Base-by-base conservation (phyloP, 1,140 invertebrate genomes). In the Aricia agestis region DNA sequence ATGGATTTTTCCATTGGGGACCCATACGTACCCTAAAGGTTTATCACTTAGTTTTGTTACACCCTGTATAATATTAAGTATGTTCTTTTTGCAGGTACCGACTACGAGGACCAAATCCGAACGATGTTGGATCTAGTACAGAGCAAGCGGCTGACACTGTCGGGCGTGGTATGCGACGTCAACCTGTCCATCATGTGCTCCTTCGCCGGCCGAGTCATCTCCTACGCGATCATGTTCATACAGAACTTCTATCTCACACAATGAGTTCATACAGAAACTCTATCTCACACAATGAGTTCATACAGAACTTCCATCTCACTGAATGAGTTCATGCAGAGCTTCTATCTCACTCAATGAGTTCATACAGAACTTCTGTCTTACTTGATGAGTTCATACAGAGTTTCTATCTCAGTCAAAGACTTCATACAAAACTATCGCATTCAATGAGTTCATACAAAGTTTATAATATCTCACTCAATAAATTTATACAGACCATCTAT, bases 201-300 rank as follows among this genome's bases (percentile, higher is more conserved):
- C 5, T 87, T 86, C 66, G 77, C 82, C 5, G 82, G 81, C 41
- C 77, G 76, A 57, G 77, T 82, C 0, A 81, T 89, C 7, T 86
- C 86, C 1, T 86, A 83, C 57, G 77, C 76, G 11, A 77, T 88
- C 17, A 69, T 86, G n/a, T 79, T 84, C 78, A 85, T 88, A 67
- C 84, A 88, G 71, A 82, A 83, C 70, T 86, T 88, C 66, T 85
- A 88, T 73, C 78, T 77, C 36, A 61, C 59, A 31, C 59, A 19
- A 19, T 19, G 18, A 52, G 11, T 52, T 84, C 77, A 84, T 88
- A 67, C 83, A 88, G 71, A 82, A 83, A 68, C 85, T 88, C 67
- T 85, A 88, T 72, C 78, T 77, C 45, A 59, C 58, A 19, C 58
- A 17, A 17, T 17, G 18, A 36, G n/a, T 79, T 84, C 77, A 84